Conservation (phyloP, 2,888 invertebrate genomes). For the Meloe dianella region DNA sequence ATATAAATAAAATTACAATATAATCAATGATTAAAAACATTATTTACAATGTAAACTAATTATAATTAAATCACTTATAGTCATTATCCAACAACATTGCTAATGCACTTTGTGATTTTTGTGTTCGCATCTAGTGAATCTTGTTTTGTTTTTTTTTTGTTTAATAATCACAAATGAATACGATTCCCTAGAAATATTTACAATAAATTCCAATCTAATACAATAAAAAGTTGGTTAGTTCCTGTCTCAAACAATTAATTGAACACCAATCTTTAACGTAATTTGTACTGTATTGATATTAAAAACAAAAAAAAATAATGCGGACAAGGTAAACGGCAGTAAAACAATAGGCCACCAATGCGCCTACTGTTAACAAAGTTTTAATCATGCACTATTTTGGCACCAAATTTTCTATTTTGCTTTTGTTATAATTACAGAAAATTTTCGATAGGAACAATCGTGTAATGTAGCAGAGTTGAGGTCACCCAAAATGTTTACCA, state of each 20-base stretch:
- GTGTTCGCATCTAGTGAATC: slow-evolving; percentile 42
- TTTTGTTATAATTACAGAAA: slow-evolving; percentile 10
- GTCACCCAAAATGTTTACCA: slow-evolving; percentile 44
- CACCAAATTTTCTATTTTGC: slow-evolving; percentile 31
- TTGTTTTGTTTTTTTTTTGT: too few relatives aligned
- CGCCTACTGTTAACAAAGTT: slow-evolving; percentile 14
- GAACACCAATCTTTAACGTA: too few relatives aligned
- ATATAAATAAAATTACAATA: slow-evolving; percentile 25
- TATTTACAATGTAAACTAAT: slow-evolving; percentile 24
- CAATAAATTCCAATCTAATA: too few relatives aligned
- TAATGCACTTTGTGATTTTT: slow-evolving; percentile 49
- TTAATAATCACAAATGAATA: background rate
- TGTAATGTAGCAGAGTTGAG: slow-evolving; percentile 51
- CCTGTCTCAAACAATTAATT: too few relatives aligned
- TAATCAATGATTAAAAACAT: slow-evolving; percentile 17
- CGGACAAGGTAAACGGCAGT: slow-evolving; percentile 23
- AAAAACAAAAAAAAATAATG: slow-evolving; percentile 31
- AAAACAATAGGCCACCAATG: slow-evolving; percentile 26
- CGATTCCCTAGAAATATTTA: background rate
- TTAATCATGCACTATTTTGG: slow-evolving; percentile 33
- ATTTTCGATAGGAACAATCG: slow-evolving; percentile 46
- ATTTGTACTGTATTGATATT: slow-evolving; percentile 38
- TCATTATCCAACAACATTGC: slow-evolving; percentile 38
- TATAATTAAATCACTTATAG: slow-evolving; percentile 14
- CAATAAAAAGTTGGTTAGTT: background rate